Evolutionary conservation across 2,113 vertebrate genomes (phyloP), one percentile per base, ranked within the genome.

Genomic region (Meleagris gallopavo): DNA sequence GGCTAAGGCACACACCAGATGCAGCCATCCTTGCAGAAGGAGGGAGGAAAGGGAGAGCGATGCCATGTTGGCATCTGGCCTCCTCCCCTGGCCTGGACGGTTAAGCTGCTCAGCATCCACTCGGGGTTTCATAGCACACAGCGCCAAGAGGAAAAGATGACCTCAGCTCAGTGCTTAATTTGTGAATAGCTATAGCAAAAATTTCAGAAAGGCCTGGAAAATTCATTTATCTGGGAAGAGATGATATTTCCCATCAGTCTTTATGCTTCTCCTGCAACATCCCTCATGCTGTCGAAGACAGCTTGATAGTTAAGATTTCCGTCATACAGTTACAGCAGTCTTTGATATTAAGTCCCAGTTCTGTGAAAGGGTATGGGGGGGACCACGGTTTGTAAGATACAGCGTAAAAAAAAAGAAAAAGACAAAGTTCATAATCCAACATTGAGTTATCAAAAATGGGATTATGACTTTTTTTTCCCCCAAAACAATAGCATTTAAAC

Each of bases 351-450:
- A 79, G 78, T 70, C 60, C 58, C 88, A 88, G 5, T 48, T 72
- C 34, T 90, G 48, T 79, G 85, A 83, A 87, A 34, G 65, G 40
- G 36, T 20, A 71, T 6, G 55, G 48, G 55, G 46, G 29, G 13
- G 80, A 29, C 45, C 43, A 72, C 22, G 72, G 55, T 78, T 82
- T 73, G 16, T 61, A 89, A 88, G 64, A 93, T 62, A 94, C 30
- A 72, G 13, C 77, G 88, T 83, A 54, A 54, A 54, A 54, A 54
- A 83, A 32, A 91, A 87, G 36, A 83, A 88, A 83, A 83, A 72
- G 73, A 87, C 54, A 65, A 84, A 9, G 48, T 71, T 96, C 94
- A 97, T 95, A 96, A 96, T 82, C 79, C 50, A 64, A 9, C 34
- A 57, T 6, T 43, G 73, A 73, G 16, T 52, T 76, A 80, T 40